Conservation (phyloP, 2,888 invertebrate genomes). For the Conchocele bisecta region DNA sequence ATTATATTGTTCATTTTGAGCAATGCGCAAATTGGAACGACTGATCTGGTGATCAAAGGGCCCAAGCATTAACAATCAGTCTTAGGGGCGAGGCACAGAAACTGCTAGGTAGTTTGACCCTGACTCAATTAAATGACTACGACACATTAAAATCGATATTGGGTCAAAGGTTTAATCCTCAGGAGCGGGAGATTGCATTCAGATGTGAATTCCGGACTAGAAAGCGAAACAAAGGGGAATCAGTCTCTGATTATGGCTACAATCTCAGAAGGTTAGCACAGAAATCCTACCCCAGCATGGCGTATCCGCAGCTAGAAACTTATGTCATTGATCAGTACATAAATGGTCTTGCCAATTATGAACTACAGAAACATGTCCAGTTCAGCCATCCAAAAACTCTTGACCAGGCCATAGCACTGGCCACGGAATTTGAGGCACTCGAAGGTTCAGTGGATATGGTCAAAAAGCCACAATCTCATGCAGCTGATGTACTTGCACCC, state of each 20-base stretch:
- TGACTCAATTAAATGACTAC: background rate
- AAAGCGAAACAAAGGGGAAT: constrained; percentile 8
- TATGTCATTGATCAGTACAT: constrained; percentile 26
- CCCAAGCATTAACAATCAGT: background rate
- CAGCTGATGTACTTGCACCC: background rate
- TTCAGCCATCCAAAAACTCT: constrained; percentile 13
- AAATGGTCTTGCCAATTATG: constrained; percentile 14
- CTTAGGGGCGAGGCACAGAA: constrained; percentile 1
- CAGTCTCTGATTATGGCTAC: constrained; percentile 25
- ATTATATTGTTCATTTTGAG: background rate
- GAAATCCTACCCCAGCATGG: constrained; percentile 17
- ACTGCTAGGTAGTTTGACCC: background rate
- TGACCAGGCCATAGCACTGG: constrained; percentile 3
- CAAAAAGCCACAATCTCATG: background rate
- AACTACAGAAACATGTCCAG: constrained; percentile 22
- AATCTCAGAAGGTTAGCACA: constrained; percentile 7
- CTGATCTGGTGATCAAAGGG: background rate
- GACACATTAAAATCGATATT: background rate
- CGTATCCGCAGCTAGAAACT: background rate
- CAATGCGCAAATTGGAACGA: constrained; percentile 5
- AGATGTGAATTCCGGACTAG: constrained; percentile 32
- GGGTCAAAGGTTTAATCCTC: constrained; percentile 17
- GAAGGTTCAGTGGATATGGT: background rate
- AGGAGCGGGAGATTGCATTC: constrained; percentile 21
- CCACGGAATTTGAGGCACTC: constrained; percentile 2